Evolutionary conservation across 2,797 vertebrate species (phyloP).

Genomic region (Melanotaenia nigrans): DNA sequence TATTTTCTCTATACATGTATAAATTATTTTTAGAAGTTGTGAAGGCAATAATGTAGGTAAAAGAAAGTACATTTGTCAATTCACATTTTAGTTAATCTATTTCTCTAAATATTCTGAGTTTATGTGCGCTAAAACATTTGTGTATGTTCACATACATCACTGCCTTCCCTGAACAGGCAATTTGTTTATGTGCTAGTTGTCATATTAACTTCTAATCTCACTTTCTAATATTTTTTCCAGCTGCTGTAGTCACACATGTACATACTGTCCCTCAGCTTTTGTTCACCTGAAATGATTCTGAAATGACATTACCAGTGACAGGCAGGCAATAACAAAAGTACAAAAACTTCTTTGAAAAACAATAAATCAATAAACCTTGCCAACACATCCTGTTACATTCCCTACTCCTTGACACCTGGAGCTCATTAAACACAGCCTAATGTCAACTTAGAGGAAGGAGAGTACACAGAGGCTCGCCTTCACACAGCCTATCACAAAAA

Average conservation of each 20-base stretch:
- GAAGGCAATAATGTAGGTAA: constrained; percentile 9
- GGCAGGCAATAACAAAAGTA: constrained; percentile 81
- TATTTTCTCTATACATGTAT: not conserved
- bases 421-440: constrained; percentile 93
- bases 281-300: constrained; percentile 75
- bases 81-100: not conserved
- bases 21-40: not conserved
- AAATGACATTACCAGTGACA: constrained; percentile 78
- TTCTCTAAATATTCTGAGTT: constrained; percentile 10
- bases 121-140: constrained; percentile 22
- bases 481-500: constrained; percentile 80
- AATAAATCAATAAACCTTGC: constrained; percentile 87
- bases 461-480: constrained; percentile 76
- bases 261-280: constrained; percentile 71
- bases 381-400: constrained; percentile 88
- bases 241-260: constrained; percentile 55
- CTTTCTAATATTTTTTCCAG: constrained; percentile 63
- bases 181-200: constrained; percentile 56
- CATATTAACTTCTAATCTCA: constrained; percentile 62
- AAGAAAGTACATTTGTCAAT: constrained; percentile 14
- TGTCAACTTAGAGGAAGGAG: constrained; percentile 90
- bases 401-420: constrained; percentile 86
- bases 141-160: constrained; percentile 22
- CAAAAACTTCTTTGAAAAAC: constrained; percentile 79
- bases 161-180: constrained; percentile 15